Conservation (phyloP, 2,888 invertebrate genomes). For the Pollenia angustigena region DNA sequence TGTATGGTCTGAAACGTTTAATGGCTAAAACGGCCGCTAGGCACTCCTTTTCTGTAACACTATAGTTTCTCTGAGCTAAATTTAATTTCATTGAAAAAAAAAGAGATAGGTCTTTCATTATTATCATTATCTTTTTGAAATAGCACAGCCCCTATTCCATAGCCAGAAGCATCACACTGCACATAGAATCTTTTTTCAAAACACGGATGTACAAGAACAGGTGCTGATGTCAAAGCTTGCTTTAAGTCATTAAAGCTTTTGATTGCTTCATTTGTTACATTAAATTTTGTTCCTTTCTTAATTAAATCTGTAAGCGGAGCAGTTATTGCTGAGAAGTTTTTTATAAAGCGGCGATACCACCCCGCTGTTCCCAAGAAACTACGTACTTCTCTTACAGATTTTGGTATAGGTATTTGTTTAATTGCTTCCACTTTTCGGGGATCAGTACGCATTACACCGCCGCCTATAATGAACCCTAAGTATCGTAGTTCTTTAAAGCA, state of each 20-base stretch:
- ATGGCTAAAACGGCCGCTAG: slow-evolving; percentile 29
- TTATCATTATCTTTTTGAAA: neutral
- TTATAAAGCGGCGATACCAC: too few species aligned
- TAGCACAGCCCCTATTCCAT: neutral
- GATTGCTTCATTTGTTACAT: neutral
- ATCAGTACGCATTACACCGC: slow-evolving; percentile 56
- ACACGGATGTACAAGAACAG: neutral
- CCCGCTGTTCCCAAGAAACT: too few species aligned
- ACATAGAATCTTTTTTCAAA: neutral
- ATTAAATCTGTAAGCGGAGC: too few species aligned
- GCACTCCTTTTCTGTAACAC: slow-evolving; percentile 55
- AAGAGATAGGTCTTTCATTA: neutral
- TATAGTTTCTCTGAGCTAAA: slow-evolving; percentile 25
- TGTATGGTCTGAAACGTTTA: slow-evolving; percentile 51
- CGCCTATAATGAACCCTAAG: slow-evolving; percentile 59
- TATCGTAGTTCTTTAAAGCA: slow-evolving; percentile 69
- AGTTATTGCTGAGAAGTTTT: too few species aligned
- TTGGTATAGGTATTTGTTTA: too few species aligned
- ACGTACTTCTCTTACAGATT: too few species aligned
- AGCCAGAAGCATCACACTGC: neutral
- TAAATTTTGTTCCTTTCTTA: too few species aligned
- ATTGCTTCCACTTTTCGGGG: slow-evolving; percentile 60
- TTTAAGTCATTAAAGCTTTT: neutral
- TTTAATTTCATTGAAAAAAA: slow-evolving; percentile 6
- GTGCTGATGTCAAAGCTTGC: neutral